Conservation (phyloP, 1,140 invertebrate species). For the Caenorhabditis tropicalis region DNA sequence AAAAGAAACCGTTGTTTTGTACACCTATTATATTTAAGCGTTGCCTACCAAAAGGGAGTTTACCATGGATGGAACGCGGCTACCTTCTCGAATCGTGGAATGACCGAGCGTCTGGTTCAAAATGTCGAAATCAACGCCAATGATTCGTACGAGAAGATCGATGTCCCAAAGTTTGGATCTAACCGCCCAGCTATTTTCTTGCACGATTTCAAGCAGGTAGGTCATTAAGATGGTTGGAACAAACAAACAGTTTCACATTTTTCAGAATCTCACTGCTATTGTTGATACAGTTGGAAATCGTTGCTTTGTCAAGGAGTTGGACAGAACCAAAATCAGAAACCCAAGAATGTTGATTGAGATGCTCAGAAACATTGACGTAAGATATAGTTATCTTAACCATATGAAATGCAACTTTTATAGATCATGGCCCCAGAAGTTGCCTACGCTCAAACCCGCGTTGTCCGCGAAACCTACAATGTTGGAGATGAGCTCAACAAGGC, state of each 20-base stretch:
- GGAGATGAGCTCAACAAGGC: constrained; percentile 57
- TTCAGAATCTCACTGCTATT: constrained; percentile 73
- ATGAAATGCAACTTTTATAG: not conserved
- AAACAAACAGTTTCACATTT: not conserved
- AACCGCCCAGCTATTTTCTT: constrained; percentile 71
- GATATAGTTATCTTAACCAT: not conserved
- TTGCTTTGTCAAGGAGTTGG: constrained; percentile 73
- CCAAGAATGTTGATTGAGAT: constrained; percentile 73
- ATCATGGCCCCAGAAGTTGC: constrained; percentile 35
- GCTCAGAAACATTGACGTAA: constrained; percentile 71
- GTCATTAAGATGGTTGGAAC: not conserved
- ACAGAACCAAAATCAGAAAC: constrained; percentile 70
- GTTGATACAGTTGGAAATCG: constrained; percentile 70
- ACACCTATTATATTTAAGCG: not conserved
- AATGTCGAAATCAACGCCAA: constrained; percentile 67
- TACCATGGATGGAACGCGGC: constrained; percentile 52
- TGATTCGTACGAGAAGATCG: constrained; percentile 70
- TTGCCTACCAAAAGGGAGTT: constrained; percentile 51
- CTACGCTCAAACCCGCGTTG: constrained; percentile 5
- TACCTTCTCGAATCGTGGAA: constrained; percentile 53
- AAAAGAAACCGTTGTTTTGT: not conserved
- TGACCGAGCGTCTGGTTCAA: constrained; percentile 70
- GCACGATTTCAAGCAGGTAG: constrained; percentile 72
- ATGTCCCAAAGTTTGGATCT: constrained; percentile 72
- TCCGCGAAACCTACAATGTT: constrained; percentile 29